Base-by-base conservation (phyloP, 2,888 invertebrate species). In the Pseudococcus viburni region DNA sequence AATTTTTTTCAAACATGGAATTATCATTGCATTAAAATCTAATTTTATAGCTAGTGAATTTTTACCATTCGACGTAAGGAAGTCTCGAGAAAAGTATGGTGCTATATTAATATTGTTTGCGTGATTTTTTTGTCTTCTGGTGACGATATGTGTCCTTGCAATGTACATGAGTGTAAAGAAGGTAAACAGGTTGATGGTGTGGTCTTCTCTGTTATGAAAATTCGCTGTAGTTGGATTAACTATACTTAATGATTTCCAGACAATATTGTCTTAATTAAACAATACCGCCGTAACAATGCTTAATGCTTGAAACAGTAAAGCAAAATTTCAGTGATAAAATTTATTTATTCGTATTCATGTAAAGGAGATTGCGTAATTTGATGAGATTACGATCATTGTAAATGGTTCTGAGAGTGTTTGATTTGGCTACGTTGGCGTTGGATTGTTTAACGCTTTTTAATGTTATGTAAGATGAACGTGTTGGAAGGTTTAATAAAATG, bases 281-380 rank as follows among this genome's bases (percentile, higher is more conserved):
- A 73, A 73, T 64, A 22, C 12, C 15, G 33, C 33, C 17, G 73
- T 73, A 33, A 73, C 33, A 73, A 73, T 73, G 33, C 68, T 59
- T 59, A 19, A n/a, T 11, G 26, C 26, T 42, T 42, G 42, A 42
- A 42, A 33, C 15, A 73, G 73, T 26, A 26, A 15, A 73, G 73
- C 33, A 39, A 22, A 64, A 33, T 73, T 73, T 73, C 17, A 33
- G 33, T 7, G 17, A 73, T 73, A 73, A 73, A 42, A 73, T 22
- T 64, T 64, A 73, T 22, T 64, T 64, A 33, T 33, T 33, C 26
- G 26, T 33, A 73, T 73, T 33, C 33, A 73, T 73, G 73, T 17
- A 73, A 73, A 73, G 33, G n/a, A 73, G 73, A 33, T 73, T 73
- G 33, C 73, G 73, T 73, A 73, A 73, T 73, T 73, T 73, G 73